phyloP scores from a whole-genome alignment of 1,140 invertebrate genomes.

The Bursaphelenchus mucronatus region DNA sequence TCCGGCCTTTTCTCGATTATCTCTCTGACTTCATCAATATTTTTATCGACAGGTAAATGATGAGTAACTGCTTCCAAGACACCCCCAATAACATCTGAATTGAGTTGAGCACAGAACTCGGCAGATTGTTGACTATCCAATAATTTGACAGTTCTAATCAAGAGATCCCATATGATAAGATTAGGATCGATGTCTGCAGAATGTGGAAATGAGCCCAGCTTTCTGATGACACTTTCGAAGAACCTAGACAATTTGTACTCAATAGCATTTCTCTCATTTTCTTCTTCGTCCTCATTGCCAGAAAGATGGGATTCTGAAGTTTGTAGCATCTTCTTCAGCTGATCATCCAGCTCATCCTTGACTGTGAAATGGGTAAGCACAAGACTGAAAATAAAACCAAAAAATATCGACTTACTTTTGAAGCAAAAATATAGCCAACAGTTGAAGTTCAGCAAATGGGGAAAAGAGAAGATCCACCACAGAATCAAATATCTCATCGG shows the following conservation, averaged over 20 bases:
- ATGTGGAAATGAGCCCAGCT: neutral
- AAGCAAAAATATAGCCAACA: constrained; percentile 9
- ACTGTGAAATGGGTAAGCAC: too few relatives aligned
- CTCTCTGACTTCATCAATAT: neutral
- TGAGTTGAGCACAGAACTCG: neutral
- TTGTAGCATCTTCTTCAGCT: too few relatives aligned
- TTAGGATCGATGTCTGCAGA: neutral
- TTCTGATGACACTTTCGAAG: neutral
- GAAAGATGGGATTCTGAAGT: too few relatives aligned
- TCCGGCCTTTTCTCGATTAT: neutral
- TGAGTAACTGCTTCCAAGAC: too few relatives aligned
- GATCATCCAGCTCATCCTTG: too few relatives aligned
- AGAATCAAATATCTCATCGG: constrained; percentile 1
- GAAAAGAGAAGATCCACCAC: constrained; percentile 14
- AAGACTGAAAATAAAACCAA: too few relatives aligned
- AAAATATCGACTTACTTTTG: constrained; percentile 2
- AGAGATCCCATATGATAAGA: constrained; percentile 7
- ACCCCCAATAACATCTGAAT: too few relatives aligned
- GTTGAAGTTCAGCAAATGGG: constrained; percentile 3
- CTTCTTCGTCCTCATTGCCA: neutral
- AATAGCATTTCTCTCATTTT: constrained; percentile 4
- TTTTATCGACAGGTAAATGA: too few relatives aligned
- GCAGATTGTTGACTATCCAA: constrained; percentile 5
- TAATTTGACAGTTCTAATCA: constrained; percentile 3
- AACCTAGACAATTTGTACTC: constrained; percentile 15